phyloP scores from a whole-genome alignment of 2,888 invertebrate species.

The Sesamia inferens region DNA sequence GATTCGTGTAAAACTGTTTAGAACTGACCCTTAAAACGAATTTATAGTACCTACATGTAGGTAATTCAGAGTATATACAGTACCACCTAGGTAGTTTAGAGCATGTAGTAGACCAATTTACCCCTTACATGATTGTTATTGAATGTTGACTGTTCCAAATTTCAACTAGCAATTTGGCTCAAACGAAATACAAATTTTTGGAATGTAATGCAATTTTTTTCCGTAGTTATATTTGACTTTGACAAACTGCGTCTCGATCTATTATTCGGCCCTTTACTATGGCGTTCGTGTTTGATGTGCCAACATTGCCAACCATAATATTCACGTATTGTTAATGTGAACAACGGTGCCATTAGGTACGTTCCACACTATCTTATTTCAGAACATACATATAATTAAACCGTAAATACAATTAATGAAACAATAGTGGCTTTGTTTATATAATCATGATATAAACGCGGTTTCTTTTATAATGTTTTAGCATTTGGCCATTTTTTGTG shows the following conservation, averaged over 20 bases:
- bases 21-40: neutral
- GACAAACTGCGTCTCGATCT: neutral
- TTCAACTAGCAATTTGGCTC: too few species aligned
- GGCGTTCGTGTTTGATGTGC: too few species aligned
- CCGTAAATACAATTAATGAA: slow-evolving; percentile 34
- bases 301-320: slow-evolving; percentile 23
- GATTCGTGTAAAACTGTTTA: neutral
- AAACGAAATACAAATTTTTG: neutral
- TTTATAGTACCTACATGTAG: too few species aligned
- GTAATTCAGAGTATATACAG: too few species aligned
- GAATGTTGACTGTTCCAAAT: too few species aligned
- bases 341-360: slow-evolving; percentile 16
- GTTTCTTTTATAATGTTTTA: slow-evolving; percentile 56
- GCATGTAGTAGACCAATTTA: too few species aligned
- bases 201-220: too few species aligned
- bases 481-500: slow-evolving; percentile 51
- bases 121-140: too few species aligned
- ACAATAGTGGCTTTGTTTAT: slow-evolving; percentile 60
- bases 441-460: slow-evolving; percentile 48
- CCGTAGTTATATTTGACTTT: too few species aligned
- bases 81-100: too few species aligned
- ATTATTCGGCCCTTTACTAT: neutral
- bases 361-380: slow-evolving; percentile 24
- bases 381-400: slow-evolving; percentile 36
- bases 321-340: slow-evolving; percentile 64